Conservation (phyloP, 2,113 vertebrate genomes). For the Seriola rivoliana region DNA sequence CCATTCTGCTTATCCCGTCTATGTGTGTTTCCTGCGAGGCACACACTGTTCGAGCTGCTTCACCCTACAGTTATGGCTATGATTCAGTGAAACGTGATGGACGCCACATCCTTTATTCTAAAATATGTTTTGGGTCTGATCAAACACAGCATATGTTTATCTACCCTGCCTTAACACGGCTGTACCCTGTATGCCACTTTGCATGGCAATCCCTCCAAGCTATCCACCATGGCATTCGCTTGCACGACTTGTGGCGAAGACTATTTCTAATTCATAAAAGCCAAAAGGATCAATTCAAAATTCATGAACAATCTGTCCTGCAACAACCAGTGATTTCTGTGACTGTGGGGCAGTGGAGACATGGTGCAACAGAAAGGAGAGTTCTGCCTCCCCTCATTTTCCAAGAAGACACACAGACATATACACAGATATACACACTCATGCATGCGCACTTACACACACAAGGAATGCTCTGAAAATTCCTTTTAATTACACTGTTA, state of each 20-base stretch:
- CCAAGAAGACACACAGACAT: slow-evolving; percentile 46
- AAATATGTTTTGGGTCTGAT: slow-evolving; percentile 75
- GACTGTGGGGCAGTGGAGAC: slow-evolving; percentile 82
- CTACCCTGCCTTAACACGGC: slow-evolving; percentile 79
- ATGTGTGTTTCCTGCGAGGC: slow-evolving; percentile 35
- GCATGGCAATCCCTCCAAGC: slow-evolving; percentile 78
- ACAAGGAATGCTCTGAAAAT: background rate
- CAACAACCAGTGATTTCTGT: slow-evolving; percentile 82
- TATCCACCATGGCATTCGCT: slow-evolving; percentile 67
- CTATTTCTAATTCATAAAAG: slow-evolving; percentile 88
- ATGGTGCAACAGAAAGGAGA: slow-evolving; percentile 73
- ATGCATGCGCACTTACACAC: background rate
- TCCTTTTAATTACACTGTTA: background rate
- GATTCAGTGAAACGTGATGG: slow-evolving; percentile 45
- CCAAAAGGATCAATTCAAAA: slow-evolving; percentile 87
- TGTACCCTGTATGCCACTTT: slow-evolving; percentile 71
- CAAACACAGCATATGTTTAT: slow-evolving; percentile 83
- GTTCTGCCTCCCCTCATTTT: slow-evolving; percentile 73
- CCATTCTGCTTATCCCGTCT: slow-evolving; percentile 39
- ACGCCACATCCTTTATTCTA: slow-evolving; percentile 70
- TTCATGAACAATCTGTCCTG: slow-evolving; percentile 89
- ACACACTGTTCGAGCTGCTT: background rate
- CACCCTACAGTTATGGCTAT: slow-evolving; percentile 19
- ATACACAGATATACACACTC: background rate
- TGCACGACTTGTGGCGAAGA: slow-evolving; percentile 77